These are phyloP conservation scores for Brassicogethes aeneus DNA, from an alignment of 2,888 invertebrate species.

Conservation along the genomic window DNA sequence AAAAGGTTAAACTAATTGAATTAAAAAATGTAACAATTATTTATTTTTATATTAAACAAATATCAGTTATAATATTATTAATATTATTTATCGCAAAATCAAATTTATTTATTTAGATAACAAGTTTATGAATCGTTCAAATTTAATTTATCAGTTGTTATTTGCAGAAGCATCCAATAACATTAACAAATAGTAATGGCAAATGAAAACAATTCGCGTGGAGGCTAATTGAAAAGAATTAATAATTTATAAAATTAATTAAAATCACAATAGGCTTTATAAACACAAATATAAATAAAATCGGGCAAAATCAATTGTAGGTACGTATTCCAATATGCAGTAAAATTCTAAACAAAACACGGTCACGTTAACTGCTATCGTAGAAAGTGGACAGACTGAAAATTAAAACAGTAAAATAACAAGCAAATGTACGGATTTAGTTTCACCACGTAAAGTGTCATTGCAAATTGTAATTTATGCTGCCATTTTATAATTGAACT, in stretches of 20 bases:
- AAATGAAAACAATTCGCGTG: background rate
- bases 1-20: too few relatives aligned
- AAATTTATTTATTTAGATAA: too few relatives aligned
- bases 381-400: background rate
- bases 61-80: too few relatives aligned
- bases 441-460: background rate
- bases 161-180: too few relatives aligned
- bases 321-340: background rate
- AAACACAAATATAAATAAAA: background rate
- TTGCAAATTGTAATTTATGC: background rate
- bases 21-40: too few relatives aligned
- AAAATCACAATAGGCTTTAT: background rate
- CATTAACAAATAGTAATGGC: too few relatives aligned
- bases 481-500: background rate
- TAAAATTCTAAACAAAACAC: background rate
- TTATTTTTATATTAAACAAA: too few relatives aligned
- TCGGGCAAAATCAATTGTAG: background rate
- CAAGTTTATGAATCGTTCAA: too few relatives aligned
- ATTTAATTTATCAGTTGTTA: too few relatives aligned
- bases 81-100: too few relatives aligned
- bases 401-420: conserved; percentile 1
- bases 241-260: background rate
- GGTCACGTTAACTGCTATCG: background rate
- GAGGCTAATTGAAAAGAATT: background rate
- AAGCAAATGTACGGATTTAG: background rate